Base-by-base conservation (phyloP, 2,797 vertebrate species). In the Notolabrus celidotus region DNA sequence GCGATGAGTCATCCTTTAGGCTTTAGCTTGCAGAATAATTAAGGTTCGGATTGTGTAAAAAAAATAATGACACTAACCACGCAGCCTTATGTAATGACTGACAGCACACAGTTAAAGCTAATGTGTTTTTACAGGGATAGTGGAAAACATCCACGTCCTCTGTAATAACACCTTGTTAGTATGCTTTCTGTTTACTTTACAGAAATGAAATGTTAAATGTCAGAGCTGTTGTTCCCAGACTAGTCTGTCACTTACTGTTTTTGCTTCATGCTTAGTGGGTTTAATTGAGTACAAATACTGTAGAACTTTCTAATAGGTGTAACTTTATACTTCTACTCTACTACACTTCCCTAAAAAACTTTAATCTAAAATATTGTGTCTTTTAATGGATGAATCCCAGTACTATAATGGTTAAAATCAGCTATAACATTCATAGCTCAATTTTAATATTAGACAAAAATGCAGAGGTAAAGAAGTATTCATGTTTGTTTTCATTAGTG, bases 1-100 rank as follows among this genome's bases (percentile, higher is more conserved):
- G 69, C 58, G 45, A 27, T 74, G 84, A 85, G 65, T 88, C 79
- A 86, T 74, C 19, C 17, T 62, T 23, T 66, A 22, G 64, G 62
- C 62, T 38, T 69, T 49, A 64, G 63, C 50, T 51, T 34, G 67
- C 60, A 64, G 63, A 68, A 60, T 74, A 80, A 79, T 73, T 80
- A 33, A 70, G 75, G 71, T 85, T 82, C 69, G 71, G 52, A 77
- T 63, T 29, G 4, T 52, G 27, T 39, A 58, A 72, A 45, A 45
- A 54, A 64, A 34, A 34, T 76, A 64, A 45, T 10, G 3, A 52
- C 43, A 56, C 43, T 56, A 58, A 73, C 75, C 68, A 59, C 23
- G 23, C 60, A 65, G 73, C 22, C 36, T 84, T 68, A 79, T 49
- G 66, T 67, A 78, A 85, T 39, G 71, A 72, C 54, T 58, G 59